These are phyloP conservation scores for Benitochromis conjunctus DNA, from an alignment of 2,113 vertebrate species.

Conservation along the genomic window DNA sequence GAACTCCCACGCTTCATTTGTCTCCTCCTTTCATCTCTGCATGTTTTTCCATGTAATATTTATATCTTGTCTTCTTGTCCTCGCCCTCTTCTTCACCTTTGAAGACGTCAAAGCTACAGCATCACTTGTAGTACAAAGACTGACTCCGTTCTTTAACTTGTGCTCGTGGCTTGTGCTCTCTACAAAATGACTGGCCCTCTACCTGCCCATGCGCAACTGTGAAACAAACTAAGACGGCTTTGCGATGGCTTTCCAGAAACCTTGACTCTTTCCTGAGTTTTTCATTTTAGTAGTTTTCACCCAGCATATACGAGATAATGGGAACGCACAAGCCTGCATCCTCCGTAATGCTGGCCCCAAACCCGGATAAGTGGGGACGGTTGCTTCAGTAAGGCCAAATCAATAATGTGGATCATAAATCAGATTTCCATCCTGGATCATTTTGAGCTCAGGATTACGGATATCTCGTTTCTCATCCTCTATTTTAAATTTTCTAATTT, in stretches of 20 bases:
- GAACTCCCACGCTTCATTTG: not conserved
- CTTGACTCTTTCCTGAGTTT: not conserved
- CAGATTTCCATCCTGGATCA: not conserved
- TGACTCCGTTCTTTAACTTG: not conserved
- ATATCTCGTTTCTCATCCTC: not conserved
- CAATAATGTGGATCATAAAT: not conserved
- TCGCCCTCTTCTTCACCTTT: not conserved
- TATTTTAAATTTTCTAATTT: not conserved
- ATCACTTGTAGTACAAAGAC: not conserved
- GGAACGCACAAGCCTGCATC: not conserved
- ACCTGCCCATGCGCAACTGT: not conserved
- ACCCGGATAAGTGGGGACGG: not conserved
- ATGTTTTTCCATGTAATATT: not conserved
- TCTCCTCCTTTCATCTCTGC: not conserved
- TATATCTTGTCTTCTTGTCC: not conserved
- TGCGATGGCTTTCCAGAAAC: not conserved
- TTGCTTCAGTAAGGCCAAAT: not conserved
- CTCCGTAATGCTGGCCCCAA: not conserved
- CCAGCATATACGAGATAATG: not conserved
- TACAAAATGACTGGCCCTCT: not conserved
- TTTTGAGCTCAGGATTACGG: not conserved
- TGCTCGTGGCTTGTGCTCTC: not conserved
- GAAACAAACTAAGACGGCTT: accelerated
- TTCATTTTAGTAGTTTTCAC: not conserved
- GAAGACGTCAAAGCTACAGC: not conserved